A percentile compares a stretch with the other conserved stretches of the same genome.
Conservation (phyloP, 2,888 invertebrate genomes). For the Branchipolynoe longqiensis region DNA sequence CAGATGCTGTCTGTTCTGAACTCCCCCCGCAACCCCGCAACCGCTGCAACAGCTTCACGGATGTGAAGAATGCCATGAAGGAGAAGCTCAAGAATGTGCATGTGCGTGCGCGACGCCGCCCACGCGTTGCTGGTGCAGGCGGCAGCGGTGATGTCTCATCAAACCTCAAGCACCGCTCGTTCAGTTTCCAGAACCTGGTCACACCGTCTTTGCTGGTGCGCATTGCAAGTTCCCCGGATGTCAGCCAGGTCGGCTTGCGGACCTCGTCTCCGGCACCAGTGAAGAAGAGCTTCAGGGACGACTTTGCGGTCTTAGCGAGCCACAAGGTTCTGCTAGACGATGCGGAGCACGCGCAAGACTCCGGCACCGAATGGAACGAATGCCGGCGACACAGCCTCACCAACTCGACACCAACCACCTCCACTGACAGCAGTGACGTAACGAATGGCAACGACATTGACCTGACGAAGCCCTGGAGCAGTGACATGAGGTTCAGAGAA, state of each 20-base stretch:
- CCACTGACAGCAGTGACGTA: conserved; percentile 20
- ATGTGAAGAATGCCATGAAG: conserved; percentile 31
- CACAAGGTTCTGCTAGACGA: no score
- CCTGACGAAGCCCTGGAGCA: background rate
- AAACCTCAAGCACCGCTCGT: background rate
- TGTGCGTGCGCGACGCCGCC: background rate
- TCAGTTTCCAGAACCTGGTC: conserved; percentile 42
- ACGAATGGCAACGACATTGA: background rate
- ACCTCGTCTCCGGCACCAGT: background rate
- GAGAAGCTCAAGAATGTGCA: conserved; percentile 46
- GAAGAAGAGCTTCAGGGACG: no score
- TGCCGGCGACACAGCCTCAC: background rate
- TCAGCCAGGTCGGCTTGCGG: conserved; percentile 27
- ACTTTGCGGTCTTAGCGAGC: no score
- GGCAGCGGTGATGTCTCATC: background rate
- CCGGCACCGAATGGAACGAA: no score
- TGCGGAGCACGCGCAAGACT: background rate
- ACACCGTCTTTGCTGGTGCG: background rate
- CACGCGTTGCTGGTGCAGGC: background rate
- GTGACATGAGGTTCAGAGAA: background rate
- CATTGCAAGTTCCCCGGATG: background rate
- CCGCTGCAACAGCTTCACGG: conserved; percentile 47
- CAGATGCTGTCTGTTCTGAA: background rate
- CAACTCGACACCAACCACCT: background rate
- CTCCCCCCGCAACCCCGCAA: conserved; percentile 21